Evolutionary conservation across 2,888 invertebrate genomes (phyloP).

Genomic region (Chrysomela aeneicollis): DNA sequence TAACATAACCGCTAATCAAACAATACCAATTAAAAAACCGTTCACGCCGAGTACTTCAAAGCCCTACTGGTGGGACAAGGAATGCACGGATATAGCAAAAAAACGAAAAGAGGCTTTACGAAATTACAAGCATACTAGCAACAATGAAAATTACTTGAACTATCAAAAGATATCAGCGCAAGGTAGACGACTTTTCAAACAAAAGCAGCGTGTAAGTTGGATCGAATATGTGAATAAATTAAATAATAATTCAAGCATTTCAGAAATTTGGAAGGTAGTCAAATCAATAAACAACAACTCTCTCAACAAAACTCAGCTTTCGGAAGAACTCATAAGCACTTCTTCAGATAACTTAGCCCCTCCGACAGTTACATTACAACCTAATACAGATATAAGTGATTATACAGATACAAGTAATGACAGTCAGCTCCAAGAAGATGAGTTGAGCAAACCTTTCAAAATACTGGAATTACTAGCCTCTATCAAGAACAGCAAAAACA

Average conservation of each 20-base stretch:
- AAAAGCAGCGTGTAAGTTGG: background rate
- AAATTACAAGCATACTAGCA: background rate
- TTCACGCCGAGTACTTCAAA: background rate
- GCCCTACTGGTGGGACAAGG: slow-evolving; percentile 5
- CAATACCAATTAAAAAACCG: background rate
- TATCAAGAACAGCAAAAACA: background rate
- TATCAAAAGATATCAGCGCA: background rate
- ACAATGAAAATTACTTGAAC: background rate
- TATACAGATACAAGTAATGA: background rate
- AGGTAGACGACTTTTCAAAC: background rate
- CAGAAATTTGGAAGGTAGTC: background rate
- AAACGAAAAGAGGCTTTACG: background rate
- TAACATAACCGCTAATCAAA: background rate
- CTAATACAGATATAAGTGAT: background rate
- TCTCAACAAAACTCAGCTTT: background rate
- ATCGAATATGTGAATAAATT: background rate
- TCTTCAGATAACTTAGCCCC: background rate
- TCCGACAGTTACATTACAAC: background rate
- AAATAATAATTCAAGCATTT: background rate
- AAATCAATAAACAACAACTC: background rate
- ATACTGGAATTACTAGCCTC: background rate
- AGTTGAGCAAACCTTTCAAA: background rate
- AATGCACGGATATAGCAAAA: background rate
- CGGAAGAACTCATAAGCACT: background rate
- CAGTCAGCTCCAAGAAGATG: background rate